These are phyloP conservation scores for Geophilus truncorum DNA, from an alignment of 2,888 invertebrate species.

Conservation along the genomic window DNA sequence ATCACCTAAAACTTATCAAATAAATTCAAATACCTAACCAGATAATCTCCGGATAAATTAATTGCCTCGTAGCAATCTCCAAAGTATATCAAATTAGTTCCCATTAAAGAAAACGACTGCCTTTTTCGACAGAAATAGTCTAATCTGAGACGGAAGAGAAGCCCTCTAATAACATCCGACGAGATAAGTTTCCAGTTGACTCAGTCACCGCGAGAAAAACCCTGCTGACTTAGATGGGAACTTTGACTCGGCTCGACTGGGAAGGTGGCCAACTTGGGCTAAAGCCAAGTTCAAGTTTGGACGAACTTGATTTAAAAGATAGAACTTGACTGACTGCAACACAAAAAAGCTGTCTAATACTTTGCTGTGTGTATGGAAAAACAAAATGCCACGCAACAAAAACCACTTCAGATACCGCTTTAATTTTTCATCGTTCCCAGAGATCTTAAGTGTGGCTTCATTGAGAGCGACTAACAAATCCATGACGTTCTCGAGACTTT, in stretches of 20 bases:
- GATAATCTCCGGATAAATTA: no score
- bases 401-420: not conserved
- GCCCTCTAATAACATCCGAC: not conserved
- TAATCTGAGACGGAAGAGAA: not conserved
- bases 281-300: not conserved
- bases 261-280: not conserved
- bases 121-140: not conserved
- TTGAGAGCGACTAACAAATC: no score
- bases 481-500: not conserved
- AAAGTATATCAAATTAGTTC: not conserved
- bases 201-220: not conserved
- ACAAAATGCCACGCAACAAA: not conserved
- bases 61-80: not conserved
- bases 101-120: not conserved
- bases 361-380: not conserved
- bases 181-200: not conserved
- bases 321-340: no score
- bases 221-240: conserved; percentile 3
- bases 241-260: not conserved
- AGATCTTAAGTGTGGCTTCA: no score
- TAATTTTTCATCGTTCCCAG: not conserved
- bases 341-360: not conserved
- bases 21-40: no score
- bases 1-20: no score
- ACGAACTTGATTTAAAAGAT: not conserved